Conservation (phyloP, 1,140 invertebrate genomes). For the Drosophila baimaii region DNA sequence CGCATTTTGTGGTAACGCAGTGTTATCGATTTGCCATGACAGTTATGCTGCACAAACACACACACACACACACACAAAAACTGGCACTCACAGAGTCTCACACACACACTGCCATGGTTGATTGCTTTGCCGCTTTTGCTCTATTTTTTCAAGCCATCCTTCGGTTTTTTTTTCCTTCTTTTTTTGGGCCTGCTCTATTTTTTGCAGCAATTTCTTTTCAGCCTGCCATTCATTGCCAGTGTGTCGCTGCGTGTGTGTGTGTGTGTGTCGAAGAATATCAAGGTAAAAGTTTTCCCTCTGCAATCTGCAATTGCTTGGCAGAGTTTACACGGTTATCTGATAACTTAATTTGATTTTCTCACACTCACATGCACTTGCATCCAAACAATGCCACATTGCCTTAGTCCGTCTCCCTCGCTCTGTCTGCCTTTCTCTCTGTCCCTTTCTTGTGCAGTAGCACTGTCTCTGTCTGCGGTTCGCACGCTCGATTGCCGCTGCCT, state of each 20-base stretch:
- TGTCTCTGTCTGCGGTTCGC: conserved; percentile 51
- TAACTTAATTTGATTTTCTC: conserved; percentile 77
- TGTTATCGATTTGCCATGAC: conserved; percentile 47
- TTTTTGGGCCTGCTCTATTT: conserved; percentile 31
- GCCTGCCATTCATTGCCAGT: conserved; percentile 42
- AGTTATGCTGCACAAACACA: conserved; percentile 31
- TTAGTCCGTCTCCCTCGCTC: conserved; percentile 1
- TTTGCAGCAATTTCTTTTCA: conserved; percentile 39
- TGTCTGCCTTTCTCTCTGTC: neutral
- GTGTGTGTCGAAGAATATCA: conserved; percentile 30
- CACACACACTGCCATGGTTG: conserved; percentile 24
- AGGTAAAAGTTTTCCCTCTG: conserved; percentile 27
- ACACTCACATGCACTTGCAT: conserved; percentile 45
- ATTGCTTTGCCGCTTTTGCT: conserved; percentile 36
- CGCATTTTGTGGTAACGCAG: conserved; percentile 25
- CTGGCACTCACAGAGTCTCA: conserved; percentile 12
- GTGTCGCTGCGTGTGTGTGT: conserved; percentile 9
- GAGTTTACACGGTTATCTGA: conserved; percentile 68
- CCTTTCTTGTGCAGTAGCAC: neutral
- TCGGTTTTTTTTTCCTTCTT: conserved; percentile 2
- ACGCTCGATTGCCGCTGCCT: conserved; percentile 60
- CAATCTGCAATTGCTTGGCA: conserved; percentile 35
- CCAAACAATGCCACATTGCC: conserved; percentile 43
- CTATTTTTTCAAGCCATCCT: conserved; percentile 18
- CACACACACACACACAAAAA: conserved; percentile 1